These are phyloP conservation scores for Microctonus hyperodae DNA, from an alignment of 2,888 invertebrate species.

Conservation along the genomic window DNA sequence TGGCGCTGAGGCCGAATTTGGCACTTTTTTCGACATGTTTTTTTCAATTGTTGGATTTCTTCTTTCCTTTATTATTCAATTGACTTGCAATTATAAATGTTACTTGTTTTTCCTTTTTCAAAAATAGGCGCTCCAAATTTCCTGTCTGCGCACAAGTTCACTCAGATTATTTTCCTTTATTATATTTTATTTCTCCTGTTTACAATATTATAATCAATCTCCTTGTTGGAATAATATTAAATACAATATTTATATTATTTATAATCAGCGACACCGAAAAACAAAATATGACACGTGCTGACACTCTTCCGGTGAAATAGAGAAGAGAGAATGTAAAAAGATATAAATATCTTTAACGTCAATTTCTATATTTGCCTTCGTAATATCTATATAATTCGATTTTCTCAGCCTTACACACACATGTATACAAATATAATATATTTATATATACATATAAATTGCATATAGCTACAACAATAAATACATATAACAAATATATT, in stretches of 20 bases:
- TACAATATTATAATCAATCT: neutral
- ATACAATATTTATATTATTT: neutral
- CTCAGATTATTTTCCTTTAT: neutral
- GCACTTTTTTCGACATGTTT: constrained; percentile 55
- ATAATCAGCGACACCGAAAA: constrained; percentile 3
- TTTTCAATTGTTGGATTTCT: constrained; percentile 29
- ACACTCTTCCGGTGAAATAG: constrained; percentile 26
- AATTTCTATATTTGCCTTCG: neutral
- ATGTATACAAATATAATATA: constrained; percentile 4
- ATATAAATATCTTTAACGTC: constrained; percentile 6
- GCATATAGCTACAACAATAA: neutral
- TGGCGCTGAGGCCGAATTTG: constrained; percentile 49
- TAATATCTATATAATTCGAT: neutral
- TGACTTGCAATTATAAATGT: constrained; percentile 13
- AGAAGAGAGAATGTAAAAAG: constrained; percentile 3
- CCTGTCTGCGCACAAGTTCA: neutral
- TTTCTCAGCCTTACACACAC: neutral
- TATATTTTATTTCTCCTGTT: neutral
- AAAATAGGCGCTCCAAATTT: neutral
- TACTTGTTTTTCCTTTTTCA: constrained; percentile 4
- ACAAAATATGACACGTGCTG: constrained; percentile 13
- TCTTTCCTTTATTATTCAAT: constrained; percentile 18
- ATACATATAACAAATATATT: neutral
- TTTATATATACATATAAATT: constrained; percentile 3
- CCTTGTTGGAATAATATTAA: neutral